Percentiles rank a stretch among this genome's conserved stretches.
Evolutionary conservation across 2,888 invertebrate genomes (phyloP).

Genomic region (Syrista parreyssii): DNA sequence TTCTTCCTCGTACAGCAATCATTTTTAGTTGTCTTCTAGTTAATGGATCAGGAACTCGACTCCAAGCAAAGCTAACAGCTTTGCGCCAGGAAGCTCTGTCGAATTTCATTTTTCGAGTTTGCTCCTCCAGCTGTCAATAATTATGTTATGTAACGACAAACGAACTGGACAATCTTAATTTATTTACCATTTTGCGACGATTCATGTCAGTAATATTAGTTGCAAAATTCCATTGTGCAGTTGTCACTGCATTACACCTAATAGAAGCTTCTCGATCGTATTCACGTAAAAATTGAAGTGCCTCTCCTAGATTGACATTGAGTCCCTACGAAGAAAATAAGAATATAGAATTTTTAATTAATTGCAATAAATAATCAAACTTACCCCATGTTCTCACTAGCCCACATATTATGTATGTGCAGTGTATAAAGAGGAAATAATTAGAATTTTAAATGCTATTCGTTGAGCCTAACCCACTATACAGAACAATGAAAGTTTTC

Average conservation of each 20-base stretch:
- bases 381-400: slow-evolving; percentile 11
- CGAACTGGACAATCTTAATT: neutral
- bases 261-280: slow-evolving; percentile 79
- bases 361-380: neutral
- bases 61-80: slow-evolving; percentile 77
- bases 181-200: slow-evolving; percentile 74
- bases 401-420: slow-evolving; percentile 22
- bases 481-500: slow-evolving; percentile 32
- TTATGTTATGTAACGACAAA: neutral
- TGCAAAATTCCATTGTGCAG: slow-evolving; percentile 80
- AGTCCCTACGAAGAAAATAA: slow-evolving; percentile 68
- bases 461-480: slow-evolving; percentile 14
- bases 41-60: slow-evolving; percentile 75
- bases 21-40: slow-evolving; percentile 77
- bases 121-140: slow-evolving; percentile 70
- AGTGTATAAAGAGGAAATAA: slow-evolving; percentile 13
- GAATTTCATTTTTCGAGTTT: slow-evolving; percentile 78
- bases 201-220: slow-evolving; percentile 82
- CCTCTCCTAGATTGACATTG: slow-evolving; percentile 76
- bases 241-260: slow-evolving; percentile 78
- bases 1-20: slow-evolving; percentile 77
- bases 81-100: slow-evolving; percentile 81
- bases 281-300: slow-evolving; percentile 77
- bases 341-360: slow-evolving; percentile 2
- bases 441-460: slow-evolving; percentile 36